Conservation (phyloP, 2,888 invertebrate species). For the Trichopoda pennipes region DNA sequence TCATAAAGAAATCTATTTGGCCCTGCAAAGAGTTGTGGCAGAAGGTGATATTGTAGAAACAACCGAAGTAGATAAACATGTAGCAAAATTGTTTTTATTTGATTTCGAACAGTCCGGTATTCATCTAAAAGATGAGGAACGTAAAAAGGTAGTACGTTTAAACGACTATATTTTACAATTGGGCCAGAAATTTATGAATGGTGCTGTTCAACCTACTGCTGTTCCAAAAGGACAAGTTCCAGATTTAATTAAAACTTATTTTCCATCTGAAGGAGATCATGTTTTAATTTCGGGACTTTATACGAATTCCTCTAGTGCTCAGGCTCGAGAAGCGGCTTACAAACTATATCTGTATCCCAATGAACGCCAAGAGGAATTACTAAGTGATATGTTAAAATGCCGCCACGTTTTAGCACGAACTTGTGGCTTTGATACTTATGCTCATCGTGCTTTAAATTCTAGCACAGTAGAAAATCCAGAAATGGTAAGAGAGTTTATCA, state of each 20-base stretch:
- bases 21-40: slow-evolving; percentile 86
- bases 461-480: slow-evolving; percentile 92
- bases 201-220: slow-evolving; percentile 86
- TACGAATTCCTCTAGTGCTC: slow-evolving; percentile 89
- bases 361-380: slow-evolving; percentile 86
- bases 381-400: slow-evolving; percentile 87
- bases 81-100: slow-evolving; percentile 93
- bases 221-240: slow-evolving; percentile 87
- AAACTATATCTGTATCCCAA: slow-evolving; percentile 91
- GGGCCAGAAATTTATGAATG: slow-evolving; percentile 91
- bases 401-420: slow-evolving; percentile 90
- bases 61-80: slow-evolving; percentile 90
- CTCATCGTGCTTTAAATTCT: slow-evolving; percentile 93
- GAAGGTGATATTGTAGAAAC: slow-evolving; percentile 86
- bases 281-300: slow-evolving; percentile 90
- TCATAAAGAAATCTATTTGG: slow-evolving; percentile 90
- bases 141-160: slow-evolving; percentile 89
- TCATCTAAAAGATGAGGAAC: slow-evolving; percentile 89
- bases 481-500: slow-evolving; percentile 90
- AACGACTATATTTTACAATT: slow-evolving; percentile 92
- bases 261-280: slow-evolving; percentile 86
- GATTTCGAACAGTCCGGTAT: slow-evolving; percentile 99
- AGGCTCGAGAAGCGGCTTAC: slow-evolving; percentile 93
- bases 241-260: slow-evolving; percentile 86
- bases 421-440: slow-evolving; percentile 94